A percentile compares a stretch with the other conserved stretches of the same genome.
phyloP scores from a whole-genome alignment of 2,797 vertebrate species.

The Rhincodon typus region DNA sequence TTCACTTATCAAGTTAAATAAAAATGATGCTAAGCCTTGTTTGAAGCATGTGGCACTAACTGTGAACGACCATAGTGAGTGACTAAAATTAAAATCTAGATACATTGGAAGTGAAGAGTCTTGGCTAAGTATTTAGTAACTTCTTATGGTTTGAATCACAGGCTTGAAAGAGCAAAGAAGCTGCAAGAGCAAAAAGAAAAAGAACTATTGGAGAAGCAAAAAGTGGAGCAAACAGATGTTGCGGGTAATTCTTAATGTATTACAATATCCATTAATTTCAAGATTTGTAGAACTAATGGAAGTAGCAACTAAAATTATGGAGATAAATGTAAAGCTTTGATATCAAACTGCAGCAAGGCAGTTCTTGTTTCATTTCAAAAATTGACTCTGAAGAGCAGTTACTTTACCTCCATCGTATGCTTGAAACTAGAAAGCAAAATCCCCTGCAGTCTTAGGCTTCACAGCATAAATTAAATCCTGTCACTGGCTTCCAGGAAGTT shows the following conservation, averaged over 20 bases:
- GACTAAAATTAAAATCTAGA: not conserved
- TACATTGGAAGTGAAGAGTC: not conserved
- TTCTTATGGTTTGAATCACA: conserved; percentile 45
- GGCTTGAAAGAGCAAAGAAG: conserved; percentile 94
- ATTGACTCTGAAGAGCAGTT: not conserved
- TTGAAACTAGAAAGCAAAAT: not conserved
- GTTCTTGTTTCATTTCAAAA: not conserved
- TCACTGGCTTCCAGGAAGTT: not conserved
- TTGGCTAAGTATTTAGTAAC: not conserved
- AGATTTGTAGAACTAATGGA: not conserved
- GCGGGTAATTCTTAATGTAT: conserved; percentile 61
- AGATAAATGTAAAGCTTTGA: not conserved
- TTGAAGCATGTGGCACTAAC: too few relatives aligned
- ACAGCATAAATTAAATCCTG: not conserved
- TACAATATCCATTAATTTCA: not conserved
- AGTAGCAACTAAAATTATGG: not conserved
- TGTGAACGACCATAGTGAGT: not conserved
- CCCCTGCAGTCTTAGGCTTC: not conserved
- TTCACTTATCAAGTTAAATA: not conserved
- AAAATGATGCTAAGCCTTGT: not conserved
- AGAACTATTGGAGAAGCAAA: conserved; percentile 88
- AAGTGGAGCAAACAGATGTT: conserved; percentile 77
- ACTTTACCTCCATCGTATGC: not conserved
- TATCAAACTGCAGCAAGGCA: not conserved
- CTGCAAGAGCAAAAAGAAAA: conserved; percentile 96